Evolutionary conservation across 2,797 vertebrate species (phyloP), one percentile per base, ranked within the genome.

Genomic region (Myotis vivesi): DNA sequence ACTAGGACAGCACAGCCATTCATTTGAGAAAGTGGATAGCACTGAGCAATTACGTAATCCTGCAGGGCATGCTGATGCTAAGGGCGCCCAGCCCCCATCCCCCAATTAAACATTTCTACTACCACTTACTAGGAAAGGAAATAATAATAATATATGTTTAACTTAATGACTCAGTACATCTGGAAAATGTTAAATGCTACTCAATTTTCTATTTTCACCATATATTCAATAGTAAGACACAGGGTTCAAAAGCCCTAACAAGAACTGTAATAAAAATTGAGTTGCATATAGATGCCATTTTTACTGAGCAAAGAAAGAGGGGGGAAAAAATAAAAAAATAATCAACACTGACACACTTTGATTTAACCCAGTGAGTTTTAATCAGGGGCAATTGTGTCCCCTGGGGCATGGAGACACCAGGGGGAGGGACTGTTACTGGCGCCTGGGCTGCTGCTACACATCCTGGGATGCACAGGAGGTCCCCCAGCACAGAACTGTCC

Each of bases 1-100:
- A 98, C 82, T 97, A 92, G 97, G 96, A 33, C 96, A 98, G 91
- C 81, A 33, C 96, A 98, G 91, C 81, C 41, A 59, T 97, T 98
- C 93, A 95, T 92, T 51, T 8, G 22, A 94, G 95, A 96, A 97
- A 97, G 91, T 6, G 23, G 94, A 72, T 8, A 85, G 85, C 46
- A 62, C 33, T 53, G 72, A 73, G 44, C 41, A 17, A 94, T 91
- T 81, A 83, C 66, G 72, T 82, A 89, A 88, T 90, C 68, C 59
- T 10, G 51, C 51, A 8, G 59, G 53, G 5, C 46, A 41, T 49
- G 33, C 51, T 57, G 89, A 73, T 79, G 95, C 16, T 38, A 10
- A 33, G 7, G 64, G 68, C 30, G 81, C 36, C 71, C 59, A 22
- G 57, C 30, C 80, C 79, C 66, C 4, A 3, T 15, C 92, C n/a